These are phyloP conservation scores for Philaethria dido DNA, from an alignment of 2,888 invertebrate species.

Conservation along the genomic window DNA sequence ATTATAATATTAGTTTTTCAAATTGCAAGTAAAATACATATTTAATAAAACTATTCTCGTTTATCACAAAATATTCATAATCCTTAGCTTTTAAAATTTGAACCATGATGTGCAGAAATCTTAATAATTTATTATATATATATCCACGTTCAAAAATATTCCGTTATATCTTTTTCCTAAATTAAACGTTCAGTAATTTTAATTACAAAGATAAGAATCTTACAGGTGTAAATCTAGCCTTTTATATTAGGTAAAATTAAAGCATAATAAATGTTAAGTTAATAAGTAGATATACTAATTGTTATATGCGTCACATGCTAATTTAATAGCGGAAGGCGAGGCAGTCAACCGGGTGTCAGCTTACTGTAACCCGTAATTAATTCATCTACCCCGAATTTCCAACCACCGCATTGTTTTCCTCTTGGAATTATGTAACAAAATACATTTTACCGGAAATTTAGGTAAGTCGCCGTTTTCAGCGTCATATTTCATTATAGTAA, in stretches of 20 bases:
- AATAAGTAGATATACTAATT: conserved; percentile 35
- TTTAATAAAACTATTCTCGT: too few relatives aligned
- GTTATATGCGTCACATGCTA: conserved; percentile 39
- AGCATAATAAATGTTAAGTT: conserved; percentile 37
- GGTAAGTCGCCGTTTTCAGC: conserved; percentile 24
- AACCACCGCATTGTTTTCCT: conserved; percentile 46
- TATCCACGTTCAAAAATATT: too few relatives aligned
- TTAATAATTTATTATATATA: too few relatives aligned
- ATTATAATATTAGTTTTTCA: too few relatives aligned
- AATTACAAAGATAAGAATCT: too few relatives aligned
- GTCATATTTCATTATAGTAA: background rate
- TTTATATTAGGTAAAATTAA: conserved; percentile 3
- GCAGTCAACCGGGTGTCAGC: conserved; percentile 60
- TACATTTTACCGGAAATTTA: conserved; percentile 41
- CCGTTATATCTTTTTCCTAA: too few relatives aligned
- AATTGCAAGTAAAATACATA: too few relatives aligned
- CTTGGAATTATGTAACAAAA: conserved; percentile 40
- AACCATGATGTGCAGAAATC: too few relatives aligned
- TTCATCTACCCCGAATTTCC: conserved; percentile 58
- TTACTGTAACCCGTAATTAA: conserved; percentile 63
- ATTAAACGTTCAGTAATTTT: too few relatives aligned
- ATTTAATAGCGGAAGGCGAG: conserved; percentile 48
- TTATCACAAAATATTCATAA: too few relatives aligned
- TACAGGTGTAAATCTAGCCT: too few relatives aligned
- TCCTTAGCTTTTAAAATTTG: too few relatives aligned